Percentiles rank a stretch among this genome's conserved stretches.
These are phyloP conservation scores for Limnephilus auricula DNA, from an alignment of 2,888 invertebrate genomes.

Conservation along the genomic window DNA sequence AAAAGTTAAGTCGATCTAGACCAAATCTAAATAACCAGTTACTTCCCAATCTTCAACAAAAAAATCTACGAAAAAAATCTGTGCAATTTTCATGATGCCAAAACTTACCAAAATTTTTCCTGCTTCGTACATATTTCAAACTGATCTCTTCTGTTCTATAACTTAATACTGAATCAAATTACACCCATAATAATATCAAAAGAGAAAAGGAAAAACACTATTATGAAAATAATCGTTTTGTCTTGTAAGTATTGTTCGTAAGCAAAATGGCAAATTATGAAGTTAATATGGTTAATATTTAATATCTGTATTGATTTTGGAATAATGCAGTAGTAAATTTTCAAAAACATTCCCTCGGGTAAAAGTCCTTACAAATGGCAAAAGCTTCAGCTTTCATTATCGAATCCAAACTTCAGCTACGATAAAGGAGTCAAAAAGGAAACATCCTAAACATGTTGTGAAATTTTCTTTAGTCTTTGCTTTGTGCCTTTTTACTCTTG, in stretches of 20 bases:
- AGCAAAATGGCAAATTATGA: not conserved
- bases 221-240: not conserved
- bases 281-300: slow-evolving; percentile 11
- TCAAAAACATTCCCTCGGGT: slow-evolving; percentile 44
- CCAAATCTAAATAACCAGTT: too few relatives aligned
- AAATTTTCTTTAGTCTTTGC: not conserved
- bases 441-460: not conserved
- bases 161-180: too few relatives aligned
- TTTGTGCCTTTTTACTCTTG: not conserved
- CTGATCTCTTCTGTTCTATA: not conserved
- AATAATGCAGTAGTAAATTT: slow-evolving; percentile 50
- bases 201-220: not conserved
- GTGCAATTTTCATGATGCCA: too few relatives aligned
- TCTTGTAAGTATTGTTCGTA: not conserved
- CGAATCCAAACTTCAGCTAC: not conserved
- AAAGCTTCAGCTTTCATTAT: not conserved
- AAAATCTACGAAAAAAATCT: not conserved
- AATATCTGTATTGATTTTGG: slow-evolving; percentile 47
- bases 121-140: not conserved
- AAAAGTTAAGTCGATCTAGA: too few relatives aligned
- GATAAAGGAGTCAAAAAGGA: not conserved
- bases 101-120: not conserved
- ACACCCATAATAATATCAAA: not conserved
- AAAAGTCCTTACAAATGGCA: slow-evolving; percentile 37
- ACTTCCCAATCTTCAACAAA: not conserved